Percentiles rank a stretch among this genome's conserved stretches.
These are phyloP conservation scores for Tragopan temminckii DNA, from an alignment of 2,797 vertebrate genomes.

Conservation along the genomic window DNA sequence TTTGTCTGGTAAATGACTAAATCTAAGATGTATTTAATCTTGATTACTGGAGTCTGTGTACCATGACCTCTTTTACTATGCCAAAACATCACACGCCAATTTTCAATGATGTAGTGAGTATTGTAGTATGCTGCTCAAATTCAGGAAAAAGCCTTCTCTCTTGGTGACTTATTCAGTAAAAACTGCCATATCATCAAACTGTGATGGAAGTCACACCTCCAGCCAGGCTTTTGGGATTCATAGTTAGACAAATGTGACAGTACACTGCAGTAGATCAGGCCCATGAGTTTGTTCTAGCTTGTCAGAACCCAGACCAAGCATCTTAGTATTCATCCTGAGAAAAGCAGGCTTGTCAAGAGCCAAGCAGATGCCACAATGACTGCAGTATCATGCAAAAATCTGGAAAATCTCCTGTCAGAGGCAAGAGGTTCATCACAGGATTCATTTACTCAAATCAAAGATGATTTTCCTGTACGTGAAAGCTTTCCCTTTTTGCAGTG, in stretches of 20 bases:
- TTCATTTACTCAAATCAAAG: neutral
- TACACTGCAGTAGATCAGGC: neutral
- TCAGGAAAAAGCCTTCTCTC: neutral
- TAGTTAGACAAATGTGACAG: neutral
- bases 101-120: neutral
- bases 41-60: neutral
- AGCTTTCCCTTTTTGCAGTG: neutral
- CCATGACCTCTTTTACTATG: neutral
- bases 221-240: neutral
- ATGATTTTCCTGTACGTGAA: neutral
- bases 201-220: neutral
- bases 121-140: neutral
- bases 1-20: neutral
- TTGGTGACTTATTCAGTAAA: neutral
- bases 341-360: neutral
- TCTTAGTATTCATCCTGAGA: neutral
- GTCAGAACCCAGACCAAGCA: conserved; percentile 13
- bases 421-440: neutral
- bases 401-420: neutral
- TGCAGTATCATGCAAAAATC: neutral
- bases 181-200: neutral
- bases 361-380: neutral
- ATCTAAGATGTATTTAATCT: neutral
- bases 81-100: neutral
- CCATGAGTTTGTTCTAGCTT: neutral